phyloP scores from a whole-genome alignment of 2,797 vertebrate genomes.

The Lacerta agilis region DNA sequence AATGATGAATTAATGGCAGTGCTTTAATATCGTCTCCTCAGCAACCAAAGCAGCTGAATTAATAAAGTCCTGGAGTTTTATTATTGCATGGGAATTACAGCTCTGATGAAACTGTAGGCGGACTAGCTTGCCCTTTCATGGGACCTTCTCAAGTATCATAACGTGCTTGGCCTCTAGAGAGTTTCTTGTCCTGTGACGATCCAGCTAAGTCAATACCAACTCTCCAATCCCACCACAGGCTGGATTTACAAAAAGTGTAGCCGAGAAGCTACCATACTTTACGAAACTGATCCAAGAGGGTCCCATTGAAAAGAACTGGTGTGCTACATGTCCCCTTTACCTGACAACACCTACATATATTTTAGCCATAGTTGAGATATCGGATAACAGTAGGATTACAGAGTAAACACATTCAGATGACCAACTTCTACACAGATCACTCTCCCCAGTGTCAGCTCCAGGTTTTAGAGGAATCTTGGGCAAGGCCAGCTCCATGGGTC shows the following conservation, averaged over 20 bases:
- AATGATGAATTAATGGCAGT: conserved; percentile 78
- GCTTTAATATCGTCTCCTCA: conserved; percentile 70
- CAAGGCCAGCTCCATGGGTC: no score
- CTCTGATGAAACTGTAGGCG: conserved; percentile 60
- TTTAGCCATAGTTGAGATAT: background rate
- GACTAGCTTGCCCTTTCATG: conserved; percentile 62
- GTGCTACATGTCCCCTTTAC: no score
- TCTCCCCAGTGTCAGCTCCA: no score
- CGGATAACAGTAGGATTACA: background rate
- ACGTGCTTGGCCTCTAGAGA: conserved; percentile 49
- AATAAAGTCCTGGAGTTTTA: conserved; percentile 73
- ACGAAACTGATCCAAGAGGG: background rate
- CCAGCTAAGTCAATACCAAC: conserved; percentile 35
- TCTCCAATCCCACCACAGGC: background rate
- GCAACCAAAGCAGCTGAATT: conserved; percentile 75
- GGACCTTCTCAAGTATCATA: conserved; percentile 49
- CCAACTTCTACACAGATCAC: background rate
- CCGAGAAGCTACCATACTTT: background rate
- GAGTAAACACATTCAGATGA: background rate
- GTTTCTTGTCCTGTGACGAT: conserved; percentile 20
- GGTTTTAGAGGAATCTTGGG: no score
- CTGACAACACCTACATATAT: background rate
- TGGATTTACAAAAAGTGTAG: background rate
- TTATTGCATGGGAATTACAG: conserved; percentile 75
- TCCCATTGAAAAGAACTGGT: background rate